A percentile compares a stretch with the other conserved stretches of the same genome.
These are phyloP conservation scores for Hydrotaea cyrtoneurina DNA, from an alignment of 2,888 invertebrate species.

Conservation along the genomic window DNA sequence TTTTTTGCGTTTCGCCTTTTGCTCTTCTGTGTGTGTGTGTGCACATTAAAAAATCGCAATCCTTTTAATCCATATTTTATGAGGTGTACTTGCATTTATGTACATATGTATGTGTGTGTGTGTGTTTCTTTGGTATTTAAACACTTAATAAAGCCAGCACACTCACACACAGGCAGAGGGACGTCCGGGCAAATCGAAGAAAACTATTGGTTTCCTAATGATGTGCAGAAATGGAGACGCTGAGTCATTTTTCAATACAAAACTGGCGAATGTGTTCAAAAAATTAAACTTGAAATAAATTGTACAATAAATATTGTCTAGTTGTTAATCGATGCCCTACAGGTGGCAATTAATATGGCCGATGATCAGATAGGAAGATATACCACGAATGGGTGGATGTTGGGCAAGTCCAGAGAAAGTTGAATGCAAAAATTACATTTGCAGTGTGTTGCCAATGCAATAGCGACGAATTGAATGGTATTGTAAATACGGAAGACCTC, in stretches of 20 bases:
- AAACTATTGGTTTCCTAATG: too few relatives aligned
- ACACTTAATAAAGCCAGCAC: too few relatives aligned
- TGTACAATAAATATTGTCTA: slow-evolving; percentile 22
- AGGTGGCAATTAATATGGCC: too few relatives aligned
- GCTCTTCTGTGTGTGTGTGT: not conserved
- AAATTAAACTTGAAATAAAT: slow-evolving; percentile 62
- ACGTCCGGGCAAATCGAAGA: not conserved
- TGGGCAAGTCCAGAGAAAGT: too few relatives aligned
- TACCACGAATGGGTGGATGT: too few relatives aligned
- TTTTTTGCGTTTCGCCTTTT: slow-evolving; percentile 4
- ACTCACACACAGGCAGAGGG: not conserved
- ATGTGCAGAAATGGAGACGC: not conserved
- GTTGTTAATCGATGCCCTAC: too few relatives aligned
- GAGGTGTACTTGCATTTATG: slow-evolving; percentile 31
- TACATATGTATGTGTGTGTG: slow-evolving; percentile 20
- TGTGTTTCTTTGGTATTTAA: not conserved
- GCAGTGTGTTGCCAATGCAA: too few relatives aligned
- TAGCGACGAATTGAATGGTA: too few relatives aligned
- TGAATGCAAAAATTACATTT: too few relatives aligned
- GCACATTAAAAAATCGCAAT: slow-evolving; percentile 37
- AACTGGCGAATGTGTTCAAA: slow-evolving; percentile 29
- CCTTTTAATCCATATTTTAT: slow-evolving; percentile 30
- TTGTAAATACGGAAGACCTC: too few relatives aligned
- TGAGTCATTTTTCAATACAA: slow-evolving; percentile 47
- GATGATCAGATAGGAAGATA: too few relatives aligned